Evolutionary conservation across 2,797 vertebrate genomes (phyloP), one percentile per base, ranked within the genome.

Genomic region (Esox lucius): DNA sequence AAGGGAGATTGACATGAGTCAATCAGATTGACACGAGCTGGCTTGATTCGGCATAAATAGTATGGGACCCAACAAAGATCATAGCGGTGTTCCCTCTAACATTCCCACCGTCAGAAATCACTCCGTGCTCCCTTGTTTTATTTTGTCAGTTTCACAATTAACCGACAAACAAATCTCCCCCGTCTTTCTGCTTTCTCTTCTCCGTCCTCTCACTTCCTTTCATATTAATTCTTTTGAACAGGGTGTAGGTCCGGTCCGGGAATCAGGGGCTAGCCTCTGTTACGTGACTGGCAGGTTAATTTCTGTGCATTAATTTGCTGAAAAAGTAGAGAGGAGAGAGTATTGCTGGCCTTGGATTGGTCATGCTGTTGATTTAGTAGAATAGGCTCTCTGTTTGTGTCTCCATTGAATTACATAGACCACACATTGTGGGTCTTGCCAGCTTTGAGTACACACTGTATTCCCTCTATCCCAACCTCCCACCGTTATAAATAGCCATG

Each of bases 371-470:
- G 81, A 81, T 86, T 81, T 78, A 83, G 68, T 81, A 92, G 87
- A 94, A 95, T 88, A 90, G 87, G 81, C 86, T 71, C 90, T 93
- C 91, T 94, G 93, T 94, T 90, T 84, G 86, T 81, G 78, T 82
- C 80, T 85, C 87, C 78, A 84, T 76, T 74, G 75, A 80, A 69
- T 75, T 83, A 31, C 71, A 92, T 90, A 93, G 92, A 88, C 84
- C 82, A 85, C 87, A 90, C 92, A 93, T 92, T 93, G 91, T 91
- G 85, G 87, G 84, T 72, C 80, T 78, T 79, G 86, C 83, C 86
- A 80, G 84, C 72, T 42, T 80, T 84, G 87, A 85, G 85, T 87
- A 35, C 88, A 35, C 88, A 87, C 85, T 83, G 86, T 90, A 89
- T 88, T 91, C 89, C 88, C 86, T 33, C 51, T 11, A 15, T 35